Evolutionary conservation across 2,797 vertebrate genomes (phyloP).

Genomic region (Parotocinclus haroldoi): DNA sequence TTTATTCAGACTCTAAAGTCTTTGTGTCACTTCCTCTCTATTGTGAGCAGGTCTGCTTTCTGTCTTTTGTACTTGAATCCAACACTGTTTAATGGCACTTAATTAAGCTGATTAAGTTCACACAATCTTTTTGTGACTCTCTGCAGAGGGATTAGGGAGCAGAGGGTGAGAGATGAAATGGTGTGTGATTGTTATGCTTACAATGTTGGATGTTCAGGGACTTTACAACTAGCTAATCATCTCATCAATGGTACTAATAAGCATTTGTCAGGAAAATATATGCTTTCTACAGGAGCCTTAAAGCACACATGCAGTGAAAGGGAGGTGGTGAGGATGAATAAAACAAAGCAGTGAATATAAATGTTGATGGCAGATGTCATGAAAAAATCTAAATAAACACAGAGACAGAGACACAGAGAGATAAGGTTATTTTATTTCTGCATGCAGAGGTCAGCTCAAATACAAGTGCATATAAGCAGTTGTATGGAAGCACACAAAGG

Average conservation of each 20-base stretch:
- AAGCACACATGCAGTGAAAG: not conserved
- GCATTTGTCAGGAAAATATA: conserved; percentile 74
- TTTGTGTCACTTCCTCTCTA: conserved; percentile 69
- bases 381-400: too few relatives aligned
- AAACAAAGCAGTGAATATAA: too few relatives aligned
- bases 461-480: too few relatives aligned
- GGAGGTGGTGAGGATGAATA: too few relatives aligned
- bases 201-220: conserved; percentile 80
- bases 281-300: conserved; percentile 7
- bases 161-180: conserved; percentile 71
- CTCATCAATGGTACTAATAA: conserved; percentile 81
- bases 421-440: too few relatives aligned
- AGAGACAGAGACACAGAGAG: too few relatives aligned
- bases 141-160: conserved; percentile 61
- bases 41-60: conserved; percentile 17
- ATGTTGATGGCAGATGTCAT: too few relatives aligned
- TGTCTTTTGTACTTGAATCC: conserved; percentile 34
- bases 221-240: conserved; percentile 83
- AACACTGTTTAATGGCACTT: conserved; percentile 62
- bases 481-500: too few relatives aligned
- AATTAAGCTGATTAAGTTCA: conserved; percentile 66
- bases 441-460: too few relatives aligned
- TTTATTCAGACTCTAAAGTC: conserved; percentile 11
- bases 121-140: conserved; percentile 35
- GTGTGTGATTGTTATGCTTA: conserved; percentile 83